Percentiles rank a stretch among this genome's conserved stretches.
These are phyloP conservation scores for Phengaris alcon DNA, from an alignment of 2,888 invertebrate genomes.

Conservation along the genomic window DNA sequence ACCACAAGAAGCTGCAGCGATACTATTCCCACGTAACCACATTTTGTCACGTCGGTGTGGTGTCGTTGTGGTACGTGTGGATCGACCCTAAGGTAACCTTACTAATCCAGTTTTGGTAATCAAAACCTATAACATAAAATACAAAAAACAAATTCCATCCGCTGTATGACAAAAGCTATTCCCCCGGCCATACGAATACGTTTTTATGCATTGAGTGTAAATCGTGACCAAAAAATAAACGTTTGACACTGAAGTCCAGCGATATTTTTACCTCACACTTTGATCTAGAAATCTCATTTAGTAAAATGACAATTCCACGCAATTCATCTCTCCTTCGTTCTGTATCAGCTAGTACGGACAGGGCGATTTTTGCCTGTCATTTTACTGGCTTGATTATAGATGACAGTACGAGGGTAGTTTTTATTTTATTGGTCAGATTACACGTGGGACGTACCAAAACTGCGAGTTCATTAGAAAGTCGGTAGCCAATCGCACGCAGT, in stretches of 20 bases:
- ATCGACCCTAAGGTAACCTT: too few species aligned
- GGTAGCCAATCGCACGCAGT: slow-evolving; percentile 74
- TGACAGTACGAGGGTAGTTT: neutral
- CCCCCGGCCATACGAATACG: neutral
- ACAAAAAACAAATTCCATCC: neutral
- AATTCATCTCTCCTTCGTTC: too few species aligned
- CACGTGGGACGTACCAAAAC: slow-evolving; percentile 64
- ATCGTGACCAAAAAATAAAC: neutral
- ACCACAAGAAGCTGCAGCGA: too few species aligned
- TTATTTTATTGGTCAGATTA: neutral
- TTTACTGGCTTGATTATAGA: neutral
- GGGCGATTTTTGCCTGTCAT: too few species aligned
- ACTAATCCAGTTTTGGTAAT: too few species aligned
- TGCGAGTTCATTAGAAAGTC: slow-evolving; percentile 68
- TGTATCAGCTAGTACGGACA: too few species aligned
- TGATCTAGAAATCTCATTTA: too few species aligned
- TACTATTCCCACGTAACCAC: too few species aligned
- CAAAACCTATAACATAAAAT: neutral
- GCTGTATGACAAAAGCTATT: neutral
- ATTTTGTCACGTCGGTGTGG: too few species aligned
- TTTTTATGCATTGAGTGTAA: neutral
- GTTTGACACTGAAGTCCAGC: neutral
- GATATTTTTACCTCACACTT: too few species aligned
- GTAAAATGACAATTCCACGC: too few species aligned
- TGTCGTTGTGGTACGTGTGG: too few species aligned